Evolutionary conservation across 2,113 vertebrate genomes (phyloP).

Genomic region (Xerus inauris): DNA sequence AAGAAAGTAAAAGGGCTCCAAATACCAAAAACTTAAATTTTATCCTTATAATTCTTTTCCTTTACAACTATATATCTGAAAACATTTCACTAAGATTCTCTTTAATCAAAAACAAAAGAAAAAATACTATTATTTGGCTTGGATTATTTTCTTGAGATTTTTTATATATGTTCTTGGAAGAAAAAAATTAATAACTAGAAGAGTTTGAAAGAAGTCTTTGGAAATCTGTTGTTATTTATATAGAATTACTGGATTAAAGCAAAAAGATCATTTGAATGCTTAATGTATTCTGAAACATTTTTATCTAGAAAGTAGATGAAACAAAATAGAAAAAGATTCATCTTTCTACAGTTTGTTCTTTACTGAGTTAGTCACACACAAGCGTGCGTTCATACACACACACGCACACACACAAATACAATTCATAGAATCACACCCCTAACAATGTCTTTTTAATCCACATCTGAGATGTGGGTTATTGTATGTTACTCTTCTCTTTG

Average conservation of each 20-base stretch:
- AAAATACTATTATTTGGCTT: not conserved
- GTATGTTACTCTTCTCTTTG: conserved; percentile 89
- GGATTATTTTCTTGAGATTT: conserved; percentile 60
- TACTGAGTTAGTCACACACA: not conserved
- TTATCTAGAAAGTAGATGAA: conserved; percentile 46
- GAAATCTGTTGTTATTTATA: conserved; percentile 55
- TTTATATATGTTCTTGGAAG: conserved; percentile 56
- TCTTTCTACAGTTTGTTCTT: conserved; percentile 27
- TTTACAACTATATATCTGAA: conserved; percentile 52
- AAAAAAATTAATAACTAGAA: conserved; percentile 13
- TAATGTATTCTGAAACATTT: conserved; percentile 47
- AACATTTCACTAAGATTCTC: conserved; percentile 46
- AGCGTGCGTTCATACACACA: not conserved
- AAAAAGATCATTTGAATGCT: not conserved
- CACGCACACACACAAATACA: not conserved
- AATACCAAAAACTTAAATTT: conserved; percentile 47
- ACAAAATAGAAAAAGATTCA: conserved; percentile 47
- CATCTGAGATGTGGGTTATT: conserved; percentile 85
- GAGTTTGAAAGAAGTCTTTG: conserved; percentile 56
- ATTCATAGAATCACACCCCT: conserved; percentile 14
- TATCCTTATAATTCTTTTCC: conserved; percentile 4
- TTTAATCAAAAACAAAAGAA: not conserved
- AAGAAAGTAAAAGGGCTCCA: conserved; percentile 46
- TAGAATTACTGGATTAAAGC: conserved; percentile 42
- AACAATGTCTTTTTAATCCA: not conserved